phyloP scores from a whole-genome alignment of 2,888 invertebrate genomes.

The Apodemia mormo region DNA sequence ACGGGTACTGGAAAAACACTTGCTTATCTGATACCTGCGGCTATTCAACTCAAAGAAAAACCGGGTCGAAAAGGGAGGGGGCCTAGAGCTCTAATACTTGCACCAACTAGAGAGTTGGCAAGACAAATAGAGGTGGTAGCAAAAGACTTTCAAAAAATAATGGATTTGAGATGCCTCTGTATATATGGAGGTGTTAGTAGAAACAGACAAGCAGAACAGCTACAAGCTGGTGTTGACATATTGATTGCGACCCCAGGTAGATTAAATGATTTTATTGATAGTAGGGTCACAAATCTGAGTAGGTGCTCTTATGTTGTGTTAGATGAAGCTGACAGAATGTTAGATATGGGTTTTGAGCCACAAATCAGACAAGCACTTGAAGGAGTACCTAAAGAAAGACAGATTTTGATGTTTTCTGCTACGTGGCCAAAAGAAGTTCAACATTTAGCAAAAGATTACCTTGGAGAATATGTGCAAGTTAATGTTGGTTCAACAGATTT shows the following conservation, averaged over 20 bases:
- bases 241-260: slow-evolving; percentile 94
- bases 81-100: slow-evolving; percentile 90
- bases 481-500: slow-evolving; percentile 95
- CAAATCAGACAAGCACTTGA: slow-evolving; percentile 95
- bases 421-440: slow-evolving; percentile 99
- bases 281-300: slow-evolving; percentile 85
- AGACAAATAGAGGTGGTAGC: slow-evolving; percentile 91
- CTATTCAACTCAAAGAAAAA: slow-evolving; percentile 91
- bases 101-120: slow-evolving; percentile 89
- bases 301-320: slow-evolving; percentile 91
- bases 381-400: slow-evolving; percentile 94
- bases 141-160: slow-evolving; percentile 86
- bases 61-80: slow-evolving; percentile 87
- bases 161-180: slow-evolving; percentile 89
- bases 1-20: slow-evolving; percentile 91
- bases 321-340: slow-evolving; percentile 96
- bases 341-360: slow-evolving; percentile 99
- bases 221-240: slow-evolving; percentile 89
- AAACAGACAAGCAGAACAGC: slow-evolving; percentile 82
- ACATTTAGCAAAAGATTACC: slow-evolving; percentile 93
- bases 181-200: slow-evolving; percentile 94
- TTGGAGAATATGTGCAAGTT: slow-evolving; percentile 93
- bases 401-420: slow-evolving; percentile 98
- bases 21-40: slow-evolving; percentile 89
- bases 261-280: slow-evolving; percentile 90